Evolutionary conservation across 2,797 vertebrate genomes (phyloP).

Genomic region (Denticeps clupeoides): DNA sequence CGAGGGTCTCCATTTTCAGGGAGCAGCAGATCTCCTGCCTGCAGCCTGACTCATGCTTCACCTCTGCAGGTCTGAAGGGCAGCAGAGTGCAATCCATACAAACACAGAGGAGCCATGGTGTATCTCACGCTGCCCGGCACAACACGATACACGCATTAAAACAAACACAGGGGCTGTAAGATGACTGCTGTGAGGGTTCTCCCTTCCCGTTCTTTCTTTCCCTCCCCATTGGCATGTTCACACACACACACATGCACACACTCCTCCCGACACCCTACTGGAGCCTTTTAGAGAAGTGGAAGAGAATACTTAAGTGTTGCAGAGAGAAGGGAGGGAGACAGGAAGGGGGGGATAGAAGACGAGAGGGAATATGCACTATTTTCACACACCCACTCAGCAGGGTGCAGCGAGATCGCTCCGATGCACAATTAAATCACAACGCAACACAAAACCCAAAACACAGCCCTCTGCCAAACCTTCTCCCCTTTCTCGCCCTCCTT

Average conservation of each 20-base stretch:
- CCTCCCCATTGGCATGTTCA: not conserved
- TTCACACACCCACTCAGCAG: conserved; percentile 5
- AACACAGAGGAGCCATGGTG: no score
- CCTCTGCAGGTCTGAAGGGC: no score
- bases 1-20: no score
- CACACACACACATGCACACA: not conserved
- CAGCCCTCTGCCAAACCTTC: no score
- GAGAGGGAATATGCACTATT: not conserved
- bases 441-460: not conserved
- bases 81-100: no score
- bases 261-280: not conserved
- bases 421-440: conserved; percentile 5
- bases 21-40: no score
- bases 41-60: no score
- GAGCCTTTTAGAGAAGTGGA: not conserved
- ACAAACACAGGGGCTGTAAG: no score
- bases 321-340: not conserved
- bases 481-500: no score
- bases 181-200: no score
- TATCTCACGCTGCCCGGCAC: no score
- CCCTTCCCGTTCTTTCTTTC: no score
- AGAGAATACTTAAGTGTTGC: not conserved
- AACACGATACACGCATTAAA: not conserved
- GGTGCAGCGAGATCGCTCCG: conserved; percentile 1
- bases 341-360: not conserved